Base-by-base conservation (phyloP, 1,140 invertebrate genomes). In the Trissolcus basalis region DNA sequence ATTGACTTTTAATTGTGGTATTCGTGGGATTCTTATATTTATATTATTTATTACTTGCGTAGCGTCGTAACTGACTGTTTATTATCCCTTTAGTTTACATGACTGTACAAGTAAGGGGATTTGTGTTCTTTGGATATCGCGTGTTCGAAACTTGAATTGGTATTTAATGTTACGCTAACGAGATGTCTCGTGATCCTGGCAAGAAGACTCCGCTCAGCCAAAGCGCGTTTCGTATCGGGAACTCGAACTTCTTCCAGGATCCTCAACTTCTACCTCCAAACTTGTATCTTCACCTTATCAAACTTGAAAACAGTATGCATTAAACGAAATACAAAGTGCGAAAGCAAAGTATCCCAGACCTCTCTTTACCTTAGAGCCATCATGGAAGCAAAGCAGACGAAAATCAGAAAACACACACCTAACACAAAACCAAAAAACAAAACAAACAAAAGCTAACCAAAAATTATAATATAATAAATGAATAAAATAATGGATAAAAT, bases 211-310 rank as follows among this genome's bases (percentile, higher is more conserved):
- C 27, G 50, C 36, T 45, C 47, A 59, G 15, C n/a, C 33, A 60
- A 60, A 33, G 35, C 48, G 43, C 53, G 58, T 61, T 63, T 63
- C 58, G 51, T 70, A 56, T 61, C 51, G 58, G 43, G 11, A 50
- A 54, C 19, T 63, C 47, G 14, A 41, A 72, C 33, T 51, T 58
- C 68, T 63, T 64, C 69, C 60, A 72, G 69, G 69, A 72, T 64
- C 54, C 48, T 72, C 54, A 71, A 71, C 69, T 72, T 65, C 69
- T 72, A 72, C 69, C 69, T 73, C 70, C 61, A 65, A 73, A 73
- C 70, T 60, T 65, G 55, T 65, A 73, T 73, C 70, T 73, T 65
- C 54, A 72, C 19, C 48, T 50, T 73, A 65, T 59, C 55, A 54
- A 59, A 54, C 16, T 54, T 45, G n/a, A 39, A n/a, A 45, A 41